Conservation (phyloP, 1,140 invertebrate genomes). For the Sarcophaga bullata region DNA sequence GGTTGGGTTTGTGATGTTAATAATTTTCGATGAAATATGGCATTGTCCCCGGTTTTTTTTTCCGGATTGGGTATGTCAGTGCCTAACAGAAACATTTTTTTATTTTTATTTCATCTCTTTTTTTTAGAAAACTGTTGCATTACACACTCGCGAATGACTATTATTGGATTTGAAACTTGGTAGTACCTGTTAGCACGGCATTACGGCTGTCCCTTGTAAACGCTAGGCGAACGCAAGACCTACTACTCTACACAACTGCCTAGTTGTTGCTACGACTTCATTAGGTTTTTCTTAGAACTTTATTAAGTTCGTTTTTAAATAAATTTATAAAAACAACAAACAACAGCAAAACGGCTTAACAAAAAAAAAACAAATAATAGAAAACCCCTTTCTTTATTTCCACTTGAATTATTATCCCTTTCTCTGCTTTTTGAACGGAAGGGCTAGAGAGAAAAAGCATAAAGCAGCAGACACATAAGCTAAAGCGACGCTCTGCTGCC, state of each 20-base stretch:
- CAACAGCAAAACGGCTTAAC: not conserved
- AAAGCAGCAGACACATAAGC: too few species aligned
- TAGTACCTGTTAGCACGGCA: not conserved
- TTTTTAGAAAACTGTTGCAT: not conserved
- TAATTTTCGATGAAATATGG: not conserved
- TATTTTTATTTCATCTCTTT: too few species aligned
- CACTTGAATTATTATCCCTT: not conserved
- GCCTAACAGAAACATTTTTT: not conserved
- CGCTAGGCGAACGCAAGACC: not conserved
- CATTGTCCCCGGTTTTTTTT: not conserved
- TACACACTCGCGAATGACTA: not conserved
- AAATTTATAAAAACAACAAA: not conserved
- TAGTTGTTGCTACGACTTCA: slow-evolving; percentile 1
- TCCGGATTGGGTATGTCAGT: not conserved
- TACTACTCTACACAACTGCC: not conserved
- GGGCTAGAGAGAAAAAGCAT: too few species aligned
- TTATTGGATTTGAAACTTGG: not conserved
- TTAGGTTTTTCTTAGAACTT: slow-evolving; percentile 9
- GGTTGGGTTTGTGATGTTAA: not conserved
- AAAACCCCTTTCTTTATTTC: not conserved
- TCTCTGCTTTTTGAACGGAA: too few species aligned
- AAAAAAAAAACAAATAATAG: not conserved
- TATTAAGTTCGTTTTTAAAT: slow-evolving; percentile 19
- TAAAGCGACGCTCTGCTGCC: too few species aligned
- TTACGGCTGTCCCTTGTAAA: not conserved